Percentiles rank a stretch among this genome's conserved stretches.
Evolutionary conservation across 2,113 vertebrate genomes (phyloP).

Genomic region (Sialia sialis): DNA sequence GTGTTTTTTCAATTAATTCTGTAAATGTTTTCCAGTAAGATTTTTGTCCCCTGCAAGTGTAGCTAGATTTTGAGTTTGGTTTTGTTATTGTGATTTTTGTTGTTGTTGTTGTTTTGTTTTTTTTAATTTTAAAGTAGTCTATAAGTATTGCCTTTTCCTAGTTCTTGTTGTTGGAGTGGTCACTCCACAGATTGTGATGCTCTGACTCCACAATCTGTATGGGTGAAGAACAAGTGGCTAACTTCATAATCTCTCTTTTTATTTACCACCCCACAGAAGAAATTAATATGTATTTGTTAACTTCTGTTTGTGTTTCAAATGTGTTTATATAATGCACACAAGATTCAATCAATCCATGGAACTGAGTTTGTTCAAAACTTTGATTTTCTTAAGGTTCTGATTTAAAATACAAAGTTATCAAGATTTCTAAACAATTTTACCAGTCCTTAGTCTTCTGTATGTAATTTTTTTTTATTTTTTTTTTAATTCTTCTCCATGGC

Average conservation of each 20-base stretch:
- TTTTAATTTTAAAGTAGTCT: neutral
- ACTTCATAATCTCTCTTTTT: neutral
- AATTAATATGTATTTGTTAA: neutral
- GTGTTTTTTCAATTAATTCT: neutral
- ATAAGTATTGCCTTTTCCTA: neutral
- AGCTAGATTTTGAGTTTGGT: neutral
- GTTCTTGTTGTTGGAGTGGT: neutral
- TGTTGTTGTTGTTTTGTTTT: rapidly evolving
- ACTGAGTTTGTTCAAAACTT: neutral
- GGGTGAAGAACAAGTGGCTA: neutral
- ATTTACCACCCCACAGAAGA: neutral
- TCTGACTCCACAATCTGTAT: neutral
- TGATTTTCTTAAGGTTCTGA: neutral
- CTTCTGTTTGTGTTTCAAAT: neutral
- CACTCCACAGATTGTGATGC: neutral
- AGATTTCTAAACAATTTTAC: neutral
- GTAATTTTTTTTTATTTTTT: neutral
- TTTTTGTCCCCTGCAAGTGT: neutral
- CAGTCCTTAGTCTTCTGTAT: neutral
- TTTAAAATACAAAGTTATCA: neutral
- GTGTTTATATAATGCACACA: neutral
- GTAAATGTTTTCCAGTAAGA: neutral
- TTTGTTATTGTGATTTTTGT: neutral
- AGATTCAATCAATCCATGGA: neutral
- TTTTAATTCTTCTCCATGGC: neutral